Percentiles rank a stretch among this genome's conserved stretches.
These are phyloP conservation scores for Agrenia bidenticulata DNA, from an alignment of 2,888 invertebrate species.

Conservation along the genomic window DNA sequence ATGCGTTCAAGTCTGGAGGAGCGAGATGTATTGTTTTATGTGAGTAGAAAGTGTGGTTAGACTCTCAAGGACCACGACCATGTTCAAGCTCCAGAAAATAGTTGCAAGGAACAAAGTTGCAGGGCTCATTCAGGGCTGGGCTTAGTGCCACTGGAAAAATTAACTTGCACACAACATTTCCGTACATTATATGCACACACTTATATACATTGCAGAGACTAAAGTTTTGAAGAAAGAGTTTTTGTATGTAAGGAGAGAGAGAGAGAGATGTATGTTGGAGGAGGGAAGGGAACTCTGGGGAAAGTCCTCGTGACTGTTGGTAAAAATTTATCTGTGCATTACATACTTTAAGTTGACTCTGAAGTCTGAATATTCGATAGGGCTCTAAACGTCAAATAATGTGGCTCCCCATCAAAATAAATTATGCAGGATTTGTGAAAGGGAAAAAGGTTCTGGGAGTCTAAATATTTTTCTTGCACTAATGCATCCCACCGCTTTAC, in stretches of 20 bases:
- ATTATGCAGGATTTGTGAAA: constrained; percentile 39
- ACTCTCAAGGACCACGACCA: too few relatives aligned
- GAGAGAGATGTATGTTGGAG: not conserved
- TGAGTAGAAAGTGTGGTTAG: constrained; percentile 7
- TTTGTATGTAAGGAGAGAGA: constrained; percentile 3
- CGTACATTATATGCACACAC: too few relatives aligned
- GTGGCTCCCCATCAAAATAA: constrained; percentile 40
- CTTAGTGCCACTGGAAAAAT: too few relatives aligned
- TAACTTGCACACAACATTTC: too few relatives aligned
- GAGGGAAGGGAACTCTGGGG: constrained; percentile 2
- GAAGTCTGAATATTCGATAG: constrained; percentile 17
- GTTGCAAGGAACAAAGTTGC: too few relatives aligned
- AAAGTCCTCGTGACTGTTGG: not conserved
- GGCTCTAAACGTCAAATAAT: constrained; percentile 44
- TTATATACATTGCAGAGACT: too few relatives aligned
- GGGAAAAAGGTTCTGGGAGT: constrained; percentile 32
- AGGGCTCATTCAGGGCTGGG: too few relatives aligned
- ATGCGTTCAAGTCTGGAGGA: not conserved
- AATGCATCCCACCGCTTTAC: constrained; percentile 27
- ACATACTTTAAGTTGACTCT: constrained; percentile 5
- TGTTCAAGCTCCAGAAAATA: too few relatives aligned
- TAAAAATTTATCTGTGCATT: constrained; percentile 12
- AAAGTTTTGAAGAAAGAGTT: not conserved
- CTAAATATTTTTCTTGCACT: constrained; percentile 38
- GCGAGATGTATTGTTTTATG: constrained; percentile 6